Base-by-base conservation (phyloP, 1,140 invertebrate species). In the Trinorchestia longiramus region DNA sequence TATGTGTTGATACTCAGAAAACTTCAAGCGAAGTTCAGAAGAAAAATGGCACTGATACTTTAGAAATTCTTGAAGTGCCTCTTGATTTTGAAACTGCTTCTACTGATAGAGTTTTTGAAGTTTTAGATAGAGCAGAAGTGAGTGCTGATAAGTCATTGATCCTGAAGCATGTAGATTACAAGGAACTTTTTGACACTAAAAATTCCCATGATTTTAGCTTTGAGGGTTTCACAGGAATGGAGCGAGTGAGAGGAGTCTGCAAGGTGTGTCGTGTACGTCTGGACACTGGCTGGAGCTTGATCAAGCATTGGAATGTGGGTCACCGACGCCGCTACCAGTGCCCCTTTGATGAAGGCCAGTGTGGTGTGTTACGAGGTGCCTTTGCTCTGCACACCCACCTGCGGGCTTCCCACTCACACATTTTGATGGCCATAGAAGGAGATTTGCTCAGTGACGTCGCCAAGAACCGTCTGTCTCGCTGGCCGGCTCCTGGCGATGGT, bases 281-380 rank as follows among this genome's bases (percentile, higher is more conserved):
- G 90, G 90, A 92, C 90, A 92, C 90, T 42, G 90, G 90, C 90
- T 92, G 90, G 90, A 92, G 90, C 90, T 92, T 92, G 43, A 92
- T 92, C 43, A 92, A 96, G 45, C 96, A 96, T 91, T 62, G 43
- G 44, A 95, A 90, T 87, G 92, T 96, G 95, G 96, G 96, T 42
- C 96, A 96, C 62, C 96, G 77, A 44, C 90, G 96, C 45, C 87
- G 96, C 62, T 96, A 96, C 87, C 95, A 96, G 47, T 96, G 96
- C 77, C 45, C 96, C 17, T 95, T 96, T 47, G 96, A 96, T 96
- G 95, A 96, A 62, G 96, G 96, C 45, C 90, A 95, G 28, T 96
- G 96, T 95, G 96, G 96, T 57, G 95, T 96, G 57, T 91, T 88
- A n/a, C 95, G 87, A 62, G 96, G 96, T 45, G 96, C 96, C 95